Evolutionary conservation across 1,140 invertebrate genomes (phyloP).

Genomic region (Drosophila sp.): DNA sequence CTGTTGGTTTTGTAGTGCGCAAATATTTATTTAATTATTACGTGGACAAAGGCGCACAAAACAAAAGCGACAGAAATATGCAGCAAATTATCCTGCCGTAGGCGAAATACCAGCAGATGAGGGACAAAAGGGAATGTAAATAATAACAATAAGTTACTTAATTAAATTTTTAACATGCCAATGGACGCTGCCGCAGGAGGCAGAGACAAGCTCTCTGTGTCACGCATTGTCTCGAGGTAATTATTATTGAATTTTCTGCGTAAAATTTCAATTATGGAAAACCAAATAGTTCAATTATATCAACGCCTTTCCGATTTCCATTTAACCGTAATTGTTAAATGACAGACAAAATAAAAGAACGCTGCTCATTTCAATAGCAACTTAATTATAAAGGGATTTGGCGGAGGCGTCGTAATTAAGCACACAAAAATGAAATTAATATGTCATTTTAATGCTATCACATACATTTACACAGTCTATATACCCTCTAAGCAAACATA

Average conservation of each 20-base stretch:
- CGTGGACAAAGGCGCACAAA: slow-evolving; percentile 31
- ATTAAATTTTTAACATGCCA: slow-evolving; percentile 78
- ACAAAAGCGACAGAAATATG: slow-evolving; percentile 47
- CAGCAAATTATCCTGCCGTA: slow-evolving; percentile 59
- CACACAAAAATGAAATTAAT: slow-evolving; percentile 65
- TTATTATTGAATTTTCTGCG: slow-evolving; percentile 81
- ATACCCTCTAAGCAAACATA: background rate
- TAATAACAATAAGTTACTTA: slow-evolving; percentile 83
- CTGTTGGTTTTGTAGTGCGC: slow-evolving; percentile 22
- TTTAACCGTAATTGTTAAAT: slow-evolving; percentile 56
- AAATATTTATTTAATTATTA: slow-evolving; percentile 61
- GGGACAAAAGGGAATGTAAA: slow-evolving; percentile 67
- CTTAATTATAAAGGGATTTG: slow-evolving; percentile 79
- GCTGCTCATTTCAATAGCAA: slow-evolving; percentile 28
- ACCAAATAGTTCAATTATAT: slow-evolving; percentile 80
- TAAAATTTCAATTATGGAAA: slow-evolving; percentile 78
- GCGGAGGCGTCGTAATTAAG: slow-evolving; percentile 47
- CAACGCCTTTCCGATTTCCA: slow-evolving; percentile 35
- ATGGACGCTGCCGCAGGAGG: slow-evolving; percentile 25
- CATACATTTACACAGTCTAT: slow-evolving; percentile 5
- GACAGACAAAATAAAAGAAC: slow-evolving; percentile 8
- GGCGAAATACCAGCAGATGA: slow-evolving; percentile 13
- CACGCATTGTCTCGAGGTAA: slow-evolving; percentile 55
- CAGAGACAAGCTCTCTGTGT: slow-evolving; percentile 23
- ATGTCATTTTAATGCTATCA: slow-evolving; percentile 51